Percentiles rank a stretch among this genome's conserved stretches.
phyloP scores from a whole-genome alignment of 1,140 invertebrate species.

The Drosophila insularis region DNA sequence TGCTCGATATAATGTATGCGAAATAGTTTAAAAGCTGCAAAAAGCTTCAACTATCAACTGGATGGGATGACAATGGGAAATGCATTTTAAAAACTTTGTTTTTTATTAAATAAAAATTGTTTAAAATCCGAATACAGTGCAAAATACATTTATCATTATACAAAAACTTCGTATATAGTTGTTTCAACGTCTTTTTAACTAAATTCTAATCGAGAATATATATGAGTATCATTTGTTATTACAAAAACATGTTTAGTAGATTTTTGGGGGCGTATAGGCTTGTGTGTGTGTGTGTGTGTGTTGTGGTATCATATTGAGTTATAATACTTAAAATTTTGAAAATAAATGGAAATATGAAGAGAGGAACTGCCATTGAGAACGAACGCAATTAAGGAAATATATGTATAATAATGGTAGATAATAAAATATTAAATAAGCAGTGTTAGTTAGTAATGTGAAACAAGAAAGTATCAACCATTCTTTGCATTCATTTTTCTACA shows the following conservation, averaged over 20 bases:
- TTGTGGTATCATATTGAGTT: background rate
- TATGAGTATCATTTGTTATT: slow-evolving; percentile 82
- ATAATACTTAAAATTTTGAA: slow-evolving; percentile 14
- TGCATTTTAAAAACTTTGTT: background rate
- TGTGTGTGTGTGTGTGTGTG: slow-evolving; percentile 5
- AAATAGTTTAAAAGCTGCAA: background rate
- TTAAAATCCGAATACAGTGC: slow-evolving; percentile 28
- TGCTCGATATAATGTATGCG: background rate
- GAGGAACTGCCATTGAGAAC: slow-evolving; percentile 57
- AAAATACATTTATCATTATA: slow-evolving; percentile 43
- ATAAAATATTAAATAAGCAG: slow-evolving; percentile 18
- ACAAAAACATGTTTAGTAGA: slow-evolving; percentile 39
- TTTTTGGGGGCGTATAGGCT: slow-evolving; percentile 27
- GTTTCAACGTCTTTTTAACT: slow-evolving; percentile 38
- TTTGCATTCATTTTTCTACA: slow-evolving; percentile 23
- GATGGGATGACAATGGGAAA: background rate
- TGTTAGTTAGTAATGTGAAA: slow-evolving; percentile 1
- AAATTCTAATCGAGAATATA: slow-evolving; percentile 69
- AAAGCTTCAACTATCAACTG: background rate
- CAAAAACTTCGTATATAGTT: slow-evolving; percentile 4
- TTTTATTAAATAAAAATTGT: slow-evolving; percentile 11
- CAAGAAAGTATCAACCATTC: background rate
- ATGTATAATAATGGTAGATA: slow-evolving; percentile 18
- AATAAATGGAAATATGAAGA: slow-evolving; percentile 42
- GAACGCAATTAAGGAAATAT: background rate